Base-by-base conservation (phyloP, 2,113 vertebrate species). In the Brachyhypopomus gauderio region DNA sequence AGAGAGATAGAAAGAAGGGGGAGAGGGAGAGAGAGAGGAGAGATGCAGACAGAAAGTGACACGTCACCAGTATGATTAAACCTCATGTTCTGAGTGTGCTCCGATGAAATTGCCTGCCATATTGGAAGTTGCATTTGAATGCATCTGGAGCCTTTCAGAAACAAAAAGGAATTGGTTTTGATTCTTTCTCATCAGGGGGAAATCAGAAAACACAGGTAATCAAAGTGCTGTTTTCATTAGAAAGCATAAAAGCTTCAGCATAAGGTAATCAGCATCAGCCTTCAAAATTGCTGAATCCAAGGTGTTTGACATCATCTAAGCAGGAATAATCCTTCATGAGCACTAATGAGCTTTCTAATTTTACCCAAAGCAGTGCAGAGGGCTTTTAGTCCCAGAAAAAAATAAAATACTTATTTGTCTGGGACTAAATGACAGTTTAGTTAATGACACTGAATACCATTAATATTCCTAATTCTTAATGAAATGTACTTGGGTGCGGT, bases 111-210 rank as follows among this genome's bases (percentile, higher is more conserved):
- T 79, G 76, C 69, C 63, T 72, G 38, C 67, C 76, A 85, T 78
- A 84, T 80, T 80, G 66, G 62, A 70, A 85, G 75, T 69, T 75
- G 64, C 64, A 79, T 82, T 80, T 79, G 72, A 84, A 78, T 72
- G 56, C 77, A 72, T 77, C 59, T 62, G 72, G 56, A 45, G 23
- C 64, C 72, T 69, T 77, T 79, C 72, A 55, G 79, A 81, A 85
- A 81, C 45, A 56, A 83, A 14, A 70, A 30, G 59, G 73, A 82
- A 78, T 72, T 77, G 41, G 56, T 82, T 86, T 80, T 48, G 76
- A 45, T 86, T 84, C 71, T 30, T 79, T 85, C 79, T 85, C 81
- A 85, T 85, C 83, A 86, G 62, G 63, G 45, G 30, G 25, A 52
- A 75, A 84, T 84, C 81, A 84, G 81, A 72, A 76, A 75, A 75